Base-by-base conservation (phyloP, 2,113 vertebrate genomes). In the Dromiciops gliroides region DNA sequence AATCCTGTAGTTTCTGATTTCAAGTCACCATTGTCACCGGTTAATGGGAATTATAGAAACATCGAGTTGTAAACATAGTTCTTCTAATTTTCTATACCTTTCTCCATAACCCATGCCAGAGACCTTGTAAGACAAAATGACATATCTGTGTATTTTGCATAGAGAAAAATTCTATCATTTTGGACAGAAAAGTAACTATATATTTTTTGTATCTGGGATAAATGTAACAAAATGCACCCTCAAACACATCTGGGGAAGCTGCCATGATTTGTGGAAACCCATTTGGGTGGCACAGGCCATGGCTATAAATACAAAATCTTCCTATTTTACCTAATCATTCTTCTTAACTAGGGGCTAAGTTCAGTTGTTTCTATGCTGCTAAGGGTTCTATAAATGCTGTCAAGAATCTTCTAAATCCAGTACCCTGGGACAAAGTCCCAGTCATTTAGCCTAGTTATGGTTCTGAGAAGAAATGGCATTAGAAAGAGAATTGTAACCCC, bases 401-500 rank as follows among this genome's bases (percentile, higher is more conserved):
- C 16, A 8, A 83, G 26, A 8, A 2, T 83, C 7, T 83, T 44
- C 67, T 83, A 44, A 44, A 83, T 83, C 37, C 19, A 83, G 16
- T 1, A 44, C 9, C 67, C 67, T 83, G n/a, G 19, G n/a, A 83
- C n/a, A 83, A 83, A 44, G 67, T 6, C 19, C 19, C 19, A 44
- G 16, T 83, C 31, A 83, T 6, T 19, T 83, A 19, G n/a, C 6
- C 67, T 83, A 16, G 4, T 67, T 67, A 19, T 44, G 37, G 37
- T 83, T 93, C 88, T 94, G 56, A 48, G 95, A 96, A 93, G 50
- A 37, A 23, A 89, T 93, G 7, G 48, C n/a, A 89, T 89, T 89
- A 94, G 49, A 56, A 97, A 97, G 83, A 44, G 47, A 60, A 91
- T 92, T 22, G 28, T 83, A 26, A n/a, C n/a, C 24, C 92, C 93